phyloP scores from a whole-genome alignment of 2,113 vertebrate genomes.

The Silurus asotus region DNA sequence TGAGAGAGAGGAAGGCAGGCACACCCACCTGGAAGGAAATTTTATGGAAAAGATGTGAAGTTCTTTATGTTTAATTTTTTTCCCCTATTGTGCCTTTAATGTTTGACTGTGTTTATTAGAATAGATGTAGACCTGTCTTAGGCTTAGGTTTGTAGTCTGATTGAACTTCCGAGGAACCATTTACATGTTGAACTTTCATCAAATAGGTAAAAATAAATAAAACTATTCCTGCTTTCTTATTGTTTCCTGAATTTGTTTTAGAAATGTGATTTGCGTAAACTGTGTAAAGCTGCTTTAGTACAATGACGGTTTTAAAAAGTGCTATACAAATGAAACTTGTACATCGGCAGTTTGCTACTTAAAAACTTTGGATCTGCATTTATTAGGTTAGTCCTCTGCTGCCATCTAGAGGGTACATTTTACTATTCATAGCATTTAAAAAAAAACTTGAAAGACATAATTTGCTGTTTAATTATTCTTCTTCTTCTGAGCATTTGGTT shows the following conservation, averaged over 20 bases:
- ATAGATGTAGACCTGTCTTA: background rate
- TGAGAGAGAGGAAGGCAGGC: constrained; percentile 35
- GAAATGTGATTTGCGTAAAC: too few relatives aligned
- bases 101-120: background rate
- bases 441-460: background rate
- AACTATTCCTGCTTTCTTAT: background rate
- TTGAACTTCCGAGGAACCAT: background rate
- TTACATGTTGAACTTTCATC: background rate
- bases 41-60: background rate
- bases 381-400: background rate
- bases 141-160: background rate
- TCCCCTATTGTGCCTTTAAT: background rate
- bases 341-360: background rate
- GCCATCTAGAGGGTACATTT: background rate
- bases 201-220: background rate
- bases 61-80: background rate
- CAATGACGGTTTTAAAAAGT: too few relatives aligned
- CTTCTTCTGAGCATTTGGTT: too few relatives aligned
- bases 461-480: background rate
- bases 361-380: background rate
- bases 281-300: too few relatives aligned
- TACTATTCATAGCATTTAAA: background rate
- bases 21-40: constrained; percentile 48
- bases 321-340: background rate
- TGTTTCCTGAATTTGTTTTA: background rate